phyloP scores from a whole-genome alignment of 2,113 vertebrate species.

The Eptatretus burgeri region DNA sequence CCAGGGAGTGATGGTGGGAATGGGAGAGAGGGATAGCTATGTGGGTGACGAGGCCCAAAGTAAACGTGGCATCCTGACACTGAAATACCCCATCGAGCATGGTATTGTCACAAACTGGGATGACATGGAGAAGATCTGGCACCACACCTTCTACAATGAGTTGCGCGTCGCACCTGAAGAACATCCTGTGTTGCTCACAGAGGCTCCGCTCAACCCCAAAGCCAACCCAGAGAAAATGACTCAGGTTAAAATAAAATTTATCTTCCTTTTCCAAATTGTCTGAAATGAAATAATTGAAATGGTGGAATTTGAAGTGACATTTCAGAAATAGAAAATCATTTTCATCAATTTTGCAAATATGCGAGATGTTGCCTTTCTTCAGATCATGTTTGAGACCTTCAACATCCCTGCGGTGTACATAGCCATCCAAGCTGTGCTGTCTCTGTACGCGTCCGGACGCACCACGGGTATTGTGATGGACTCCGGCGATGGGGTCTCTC shows the following conservation, averaged over 20 bases:
- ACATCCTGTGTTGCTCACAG: slow-evolving; percentile 68
- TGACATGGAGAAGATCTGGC: slow-evolving; percentile 99
- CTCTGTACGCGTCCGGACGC: slow-evolving; percentile 78
- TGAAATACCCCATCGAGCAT: slow-evolving; percentile 90
- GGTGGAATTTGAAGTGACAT: too few relatives aligned
- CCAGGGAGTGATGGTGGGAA: slow-evolving; percentile 96
- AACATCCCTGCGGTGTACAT: slow-evolving; percentile 97
- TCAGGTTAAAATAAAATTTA: slow-evolving; percentile 22
- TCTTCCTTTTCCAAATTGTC: too few relatives aligned
- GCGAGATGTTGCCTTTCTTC: neutral
- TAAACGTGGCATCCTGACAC: slow-evolving; percentile 76
- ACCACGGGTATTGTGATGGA: slow-evolving; percentile 94
- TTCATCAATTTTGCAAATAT: too few relatives aligned
- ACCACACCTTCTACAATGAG: slow-evolving; percentile 93
- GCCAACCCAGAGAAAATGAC: slow-evolving; percentile 93
- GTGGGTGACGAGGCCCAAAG: slow-evolving; percentile 91
- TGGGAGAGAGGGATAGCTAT: slow-evolving; percentile 97
- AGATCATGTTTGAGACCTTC: slow-evolving; percentile 98
- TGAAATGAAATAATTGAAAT: too few relatives aligned
- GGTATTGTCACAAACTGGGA: slow-evolving; percentile 99
- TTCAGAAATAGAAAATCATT: too few relatives aligned
- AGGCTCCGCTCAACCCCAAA: slow-evolving; percentile 73
- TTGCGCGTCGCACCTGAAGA: slow-evolving; percentile 82
- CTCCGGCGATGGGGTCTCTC: slow-evolving; percentile 84
- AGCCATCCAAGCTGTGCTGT: slow-evolving; percentile 83